Evolutionary conservation across 2,113 vertebrate species (phyloP), one percentile per base, ranked within the genome.

Genomic region (Colistium nudipinnis): DNA sequence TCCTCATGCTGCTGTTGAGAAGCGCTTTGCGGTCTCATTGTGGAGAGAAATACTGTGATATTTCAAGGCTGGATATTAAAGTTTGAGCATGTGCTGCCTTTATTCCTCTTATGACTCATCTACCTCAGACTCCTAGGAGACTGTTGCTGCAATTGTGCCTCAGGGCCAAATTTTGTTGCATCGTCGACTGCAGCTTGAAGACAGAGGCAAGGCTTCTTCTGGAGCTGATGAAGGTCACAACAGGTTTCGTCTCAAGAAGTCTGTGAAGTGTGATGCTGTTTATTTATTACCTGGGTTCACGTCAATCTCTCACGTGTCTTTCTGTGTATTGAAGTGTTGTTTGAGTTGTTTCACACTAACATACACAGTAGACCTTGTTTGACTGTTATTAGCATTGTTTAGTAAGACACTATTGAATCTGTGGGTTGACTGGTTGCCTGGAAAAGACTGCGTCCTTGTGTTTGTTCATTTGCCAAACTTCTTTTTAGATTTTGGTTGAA

Each of bases 31-130:
- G 41, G 30, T 45, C 61, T 53, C 25, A 28, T 19, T 7, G 28
- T 8, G 38, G 54, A 53, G 53, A 62, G 47, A 69, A 72, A 43
- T 27, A 27, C 52, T 55, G 47, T 47, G 52, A 63, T 70, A 70
- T 55, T 87, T 78, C 41, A 70, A 55, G 71, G 33, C 57, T 78
- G 53, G 35, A 68, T 81, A 70, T 86, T 71, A 65, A 81, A 74
- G 54, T 80, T 86, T 54, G 33, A 70, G 55, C 74, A 67, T 62
- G 59, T 31, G 28, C 14, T 48, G 16, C 35, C 30, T 70, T 68
- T 54, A 33, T 69, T 76, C 54, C 28, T 54, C 45, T 39, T 61
- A 45, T 85, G 77, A 81, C 66, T 88, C 75, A 70, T 61, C 60
- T 3, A 13, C 53, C 51, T 27, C 53, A 30, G 68, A 6, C 1